Conservation (phyloP, 2,888 invertebrate species). For the Cyclophora punctaria region DNA sequence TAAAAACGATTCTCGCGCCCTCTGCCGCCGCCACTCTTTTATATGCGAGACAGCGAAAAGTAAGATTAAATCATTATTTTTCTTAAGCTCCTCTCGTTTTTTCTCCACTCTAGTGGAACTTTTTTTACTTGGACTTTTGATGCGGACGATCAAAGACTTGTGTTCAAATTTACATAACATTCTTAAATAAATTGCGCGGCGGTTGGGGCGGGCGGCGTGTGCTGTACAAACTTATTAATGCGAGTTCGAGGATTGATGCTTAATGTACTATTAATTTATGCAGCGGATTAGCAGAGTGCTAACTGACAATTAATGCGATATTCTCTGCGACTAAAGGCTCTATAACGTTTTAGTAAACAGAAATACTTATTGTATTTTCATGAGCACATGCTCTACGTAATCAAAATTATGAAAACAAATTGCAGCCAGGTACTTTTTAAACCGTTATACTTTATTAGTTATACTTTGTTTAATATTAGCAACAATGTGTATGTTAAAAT, state of each 20-base stretch:
- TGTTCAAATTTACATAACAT: conserved; percentile 76
- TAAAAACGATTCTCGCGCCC: conserved; percentile 73
- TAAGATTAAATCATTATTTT: conserved; percentile 77
- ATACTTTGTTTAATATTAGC: no score
- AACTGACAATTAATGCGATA: conserved; percentile 1
- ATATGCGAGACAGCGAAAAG: conserved; percentile 74
- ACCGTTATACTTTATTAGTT: no score
- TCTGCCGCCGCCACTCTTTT: conserved; percentile 51
- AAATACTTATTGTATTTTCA: no score
- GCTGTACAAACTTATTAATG: conserved; percentile 66
- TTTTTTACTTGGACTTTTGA: conserved; percentile 72
- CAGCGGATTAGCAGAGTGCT: conserved; percentile 50
- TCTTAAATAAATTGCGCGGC: conserved; percentile 72
- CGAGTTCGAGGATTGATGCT: conserved; percentile 50
- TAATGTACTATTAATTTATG: conserved; percentile 67
- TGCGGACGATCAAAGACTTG: conserved; percentile 74
- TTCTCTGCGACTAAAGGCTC: no score
- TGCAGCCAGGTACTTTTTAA: no score
- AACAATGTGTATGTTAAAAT: no score
- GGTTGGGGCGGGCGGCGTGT: conserved; percentile 42
- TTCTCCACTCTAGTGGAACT: conserved; percentile 60
- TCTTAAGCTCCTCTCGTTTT: conserved; percentile 72
- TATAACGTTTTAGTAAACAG: no score
- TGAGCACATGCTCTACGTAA: no score
- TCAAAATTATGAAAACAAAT: no score